Percentiles rank a stretch among this genome's conserved stretches.
phyloP scores from a whole-genome alignment of 2,113 vertebrate species.

The Tamias sibiricus region DNA sequence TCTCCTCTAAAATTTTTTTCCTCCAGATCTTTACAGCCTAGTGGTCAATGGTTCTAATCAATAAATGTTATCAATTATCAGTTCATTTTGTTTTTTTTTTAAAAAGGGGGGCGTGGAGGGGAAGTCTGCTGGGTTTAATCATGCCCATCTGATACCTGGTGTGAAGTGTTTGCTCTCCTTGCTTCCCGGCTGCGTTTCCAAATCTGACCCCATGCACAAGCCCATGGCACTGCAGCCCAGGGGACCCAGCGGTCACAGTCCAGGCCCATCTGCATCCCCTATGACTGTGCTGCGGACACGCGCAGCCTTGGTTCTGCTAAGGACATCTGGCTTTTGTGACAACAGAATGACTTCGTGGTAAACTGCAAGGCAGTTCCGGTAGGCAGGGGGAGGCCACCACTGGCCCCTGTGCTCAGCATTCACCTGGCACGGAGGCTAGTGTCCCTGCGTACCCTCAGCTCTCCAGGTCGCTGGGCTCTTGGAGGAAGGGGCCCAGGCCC shows the following conservation, averaged over 20 bases:
- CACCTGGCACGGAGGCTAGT: accelerated
- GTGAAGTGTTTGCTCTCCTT: not conserved
- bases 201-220: not conserved
- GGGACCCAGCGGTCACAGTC: not conserved
- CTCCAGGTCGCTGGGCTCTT: not conserved
- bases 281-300: too few relatives aligned
- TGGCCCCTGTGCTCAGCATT: accelerated
- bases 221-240: not conserved
- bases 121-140: not conserved
- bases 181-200: not conserved
- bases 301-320: too few relatives aligned
- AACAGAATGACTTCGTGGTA: too few relatives aligned
- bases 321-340: accelerated
- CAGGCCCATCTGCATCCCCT: accelerated
- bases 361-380: accelerated
- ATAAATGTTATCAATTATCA: constrained; percentile 32
- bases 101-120: too few relatives aligned
- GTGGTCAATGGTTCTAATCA: constrained; percentile 51
- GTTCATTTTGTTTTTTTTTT: not conserved
- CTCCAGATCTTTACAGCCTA: constrained; percentile 10
- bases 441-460: not conserved
- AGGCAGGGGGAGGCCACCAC: accelerated
- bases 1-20: constrained; percentile 41
- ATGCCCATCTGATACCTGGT: not conserved
- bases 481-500: not conserved